Evolutionary conservation across 2,113 vertebrate genomes (phyloP).

Genomic region (Tichodroma muraria): DNA sequence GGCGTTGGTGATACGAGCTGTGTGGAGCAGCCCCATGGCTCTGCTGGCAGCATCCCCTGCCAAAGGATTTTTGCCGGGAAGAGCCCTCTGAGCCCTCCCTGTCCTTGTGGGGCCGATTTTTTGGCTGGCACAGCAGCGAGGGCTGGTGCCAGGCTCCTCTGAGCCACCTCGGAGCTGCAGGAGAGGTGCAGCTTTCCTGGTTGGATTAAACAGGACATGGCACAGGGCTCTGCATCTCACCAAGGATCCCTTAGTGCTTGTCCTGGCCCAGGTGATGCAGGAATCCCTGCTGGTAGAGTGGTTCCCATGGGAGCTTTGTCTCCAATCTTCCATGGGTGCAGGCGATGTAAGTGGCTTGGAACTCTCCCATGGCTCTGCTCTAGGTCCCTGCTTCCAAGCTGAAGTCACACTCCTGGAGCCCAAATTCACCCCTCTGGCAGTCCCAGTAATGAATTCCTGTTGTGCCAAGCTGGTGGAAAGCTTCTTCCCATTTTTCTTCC

Average conservation of each 20-base stretch:
- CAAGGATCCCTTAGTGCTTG: background rate
- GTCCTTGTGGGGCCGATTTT: background rate
- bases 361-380: background rate
- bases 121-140: background rate
- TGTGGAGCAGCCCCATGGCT: background rate
- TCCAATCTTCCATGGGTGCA: background rate
- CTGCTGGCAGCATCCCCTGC: background rate
- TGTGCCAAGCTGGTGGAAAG: background rate
- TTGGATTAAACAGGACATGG: background rate
- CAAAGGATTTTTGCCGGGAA: background rate
- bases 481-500: background rate
- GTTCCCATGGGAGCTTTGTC: background rate
- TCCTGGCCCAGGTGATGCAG: background rate
- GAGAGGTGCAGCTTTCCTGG: background rate
- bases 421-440: background rate
- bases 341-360: background rate
- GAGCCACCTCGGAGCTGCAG: background rate
- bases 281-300: background rate
- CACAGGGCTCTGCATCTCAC: accelerated
- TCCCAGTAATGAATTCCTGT: background rate
- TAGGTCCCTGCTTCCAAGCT: background rate
- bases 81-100: background rate
- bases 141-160: background rate
- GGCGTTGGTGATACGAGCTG: background rate
- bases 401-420: background rate